Evolutionary conservation across 2,113 vertebrate genomes (phyloP).

Genomic region (Channa maculata): DNA sequence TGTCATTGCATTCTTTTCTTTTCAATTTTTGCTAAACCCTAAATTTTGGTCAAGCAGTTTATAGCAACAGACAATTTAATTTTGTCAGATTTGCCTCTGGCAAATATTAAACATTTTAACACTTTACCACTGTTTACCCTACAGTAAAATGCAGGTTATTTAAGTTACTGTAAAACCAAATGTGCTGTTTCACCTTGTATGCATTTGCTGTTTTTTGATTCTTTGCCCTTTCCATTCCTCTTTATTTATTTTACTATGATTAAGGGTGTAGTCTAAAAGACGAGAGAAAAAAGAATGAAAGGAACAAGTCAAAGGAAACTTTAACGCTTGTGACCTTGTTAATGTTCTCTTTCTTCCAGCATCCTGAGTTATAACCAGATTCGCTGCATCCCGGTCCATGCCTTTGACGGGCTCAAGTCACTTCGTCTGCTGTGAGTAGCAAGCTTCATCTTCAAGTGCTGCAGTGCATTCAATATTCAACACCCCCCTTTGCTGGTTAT

Average conservation of each 20-base stretch:
- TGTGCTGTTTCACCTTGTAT: conserved; percentile 24
- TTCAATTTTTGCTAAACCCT: background rate
- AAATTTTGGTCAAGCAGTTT: conserved; percentile 6
- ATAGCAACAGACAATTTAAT: background rate
- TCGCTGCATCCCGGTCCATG: conserved; percentile 91
- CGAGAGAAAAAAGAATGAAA: background rate
- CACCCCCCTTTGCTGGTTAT: conserved; percentile 35
- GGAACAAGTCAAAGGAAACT: too few relatives aligned
- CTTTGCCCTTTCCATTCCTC: background rate
- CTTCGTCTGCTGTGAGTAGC: conserved; percentile 94
- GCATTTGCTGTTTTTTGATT: conserved; percentile 3
- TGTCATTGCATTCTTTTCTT: background rate
- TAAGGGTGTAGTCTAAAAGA: background rate
- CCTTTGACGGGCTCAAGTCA: conserved; percentile 91
- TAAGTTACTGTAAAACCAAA: conserved; percentile 15
- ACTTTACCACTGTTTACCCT: conserved; percentile 12
- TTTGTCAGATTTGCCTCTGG: conserved; percentile 29
- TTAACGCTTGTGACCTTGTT: conserved; percentile 33
- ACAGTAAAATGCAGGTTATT: conserved; percentile 2
- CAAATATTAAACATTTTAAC: conserved; percentile 19
- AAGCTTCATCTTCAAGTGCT: conserved; percentile 33
- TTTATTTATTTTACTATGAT: background rate
- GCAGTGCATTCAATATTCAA: conserved; percentile 66
- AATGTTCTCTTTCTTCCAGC: conserved; percentile 70
- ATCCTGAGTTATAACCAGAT: conserved; percentile 98